These are phyloP conservation scores for Tamias sibiricus DNA, from an alignment of 2,113 vertebrate genomes.

Conservation along the genomic window DNA sequence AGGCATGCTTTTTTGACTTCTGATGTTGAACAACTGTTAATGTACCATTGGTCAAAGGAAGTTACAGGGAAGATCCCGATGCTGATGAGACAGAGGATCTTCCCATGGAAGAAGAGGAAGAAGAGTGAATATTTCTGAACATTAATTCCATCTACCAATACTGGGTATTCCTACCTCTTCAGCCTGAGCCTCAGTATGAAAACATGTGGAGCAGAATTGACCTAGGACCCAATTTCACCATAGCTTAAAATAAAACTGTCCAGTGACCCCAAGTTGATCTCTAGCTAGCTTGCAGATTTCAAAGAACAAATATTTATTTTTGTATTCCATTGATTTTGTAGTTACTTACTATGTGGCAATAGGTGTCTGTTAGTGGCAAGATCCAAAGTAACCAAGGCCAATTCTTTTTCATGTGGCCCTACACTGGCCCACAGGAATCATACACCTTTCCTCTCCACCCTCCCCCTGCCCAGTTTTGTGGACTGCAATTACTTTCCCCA, in stretches of 20 bases:
- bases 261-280: neutral
- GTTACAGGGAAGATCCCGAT: neutral
- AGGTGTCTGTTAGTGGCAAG: neutral
- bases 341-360: neutral
- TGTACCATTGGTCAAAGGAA: neutral
- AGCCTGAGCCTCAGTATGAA: neutral
- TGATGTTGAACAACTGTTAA: neutral
- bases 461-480: neutral
- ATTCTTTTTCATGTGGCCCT: neutral
- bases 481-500: neutral
- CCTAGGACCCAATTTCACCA: rapidly evolving
- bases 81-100: neutral
- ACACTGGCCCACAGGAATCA: neutral
- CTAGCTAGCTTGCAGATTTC: neutral
- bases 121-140: neutral
- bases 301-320: neutral
- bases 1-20: neutral
- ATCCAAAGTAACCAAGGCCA: neutral
- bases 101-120: neutral
- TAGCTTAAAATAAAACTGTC: neutral
- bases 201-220: neutral
- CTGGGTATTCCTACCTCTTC: neutral
- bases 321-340: neutral
- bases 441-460: neutral
- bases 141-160: neutral